These are phyloP conservation scores for Mustela nigripes DNA, from an alignment of 2,113 vertebrate genomes.

Conservation along the genomic window DNA sequence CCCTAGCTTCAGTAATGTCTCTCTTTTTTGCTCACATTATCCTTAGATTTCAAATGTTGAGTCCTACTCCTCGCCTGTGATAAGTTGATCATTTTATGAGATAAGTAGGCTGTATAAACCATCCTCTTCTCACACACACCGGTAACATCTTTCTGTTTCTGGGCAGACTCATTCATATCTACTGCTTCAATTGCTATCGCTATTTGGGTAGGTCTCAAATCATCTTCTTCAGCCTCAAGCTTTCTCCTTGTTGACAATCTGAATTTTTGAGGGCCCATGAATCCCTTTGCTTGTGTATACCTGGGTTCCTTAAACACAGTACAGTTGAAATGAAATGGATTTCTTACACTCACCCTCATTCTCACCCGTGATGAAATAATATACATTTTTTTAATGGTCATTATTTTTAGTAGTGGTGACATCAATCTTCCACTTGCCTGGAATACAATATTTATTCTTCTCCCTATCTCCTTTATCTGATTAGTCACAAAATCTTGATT, in stretches of 20 bases:
- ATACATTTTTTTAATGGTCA: neutral
- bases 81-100: neutral
- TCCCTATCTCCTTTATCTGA: neutral
- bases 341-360: neutral
- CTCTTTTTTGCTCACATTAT: neutral
- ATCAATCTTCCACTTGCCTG: neutral
- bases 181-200: neutral
- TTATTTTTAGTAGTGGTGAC: neutral
- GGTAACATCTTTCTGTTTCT: neutral
- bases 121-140: neutral
- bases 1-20: neutral
- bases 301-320: neutral
- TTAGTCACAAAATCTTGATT: neutral
- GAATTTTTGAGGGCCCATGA: neutral
- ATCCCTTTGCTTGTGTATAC: neutral
- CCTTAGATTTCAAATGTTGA: constrained; percentile 51
- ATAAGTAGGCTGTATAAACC: neutral
- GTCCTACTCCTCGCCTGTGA: neutral
- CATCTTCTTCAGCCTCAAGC: neutral
- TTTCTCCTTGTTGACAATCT: neutral
- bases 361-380: neutral
- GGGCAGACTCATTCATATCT: neutral
- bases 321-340: neutral
- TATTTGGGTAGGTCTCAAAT: neutral
- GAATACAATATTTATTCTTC: neutral